Conservation (phyloP, 2,797 vertebrate species). For the Sebastolobus altivelis region DNA sequence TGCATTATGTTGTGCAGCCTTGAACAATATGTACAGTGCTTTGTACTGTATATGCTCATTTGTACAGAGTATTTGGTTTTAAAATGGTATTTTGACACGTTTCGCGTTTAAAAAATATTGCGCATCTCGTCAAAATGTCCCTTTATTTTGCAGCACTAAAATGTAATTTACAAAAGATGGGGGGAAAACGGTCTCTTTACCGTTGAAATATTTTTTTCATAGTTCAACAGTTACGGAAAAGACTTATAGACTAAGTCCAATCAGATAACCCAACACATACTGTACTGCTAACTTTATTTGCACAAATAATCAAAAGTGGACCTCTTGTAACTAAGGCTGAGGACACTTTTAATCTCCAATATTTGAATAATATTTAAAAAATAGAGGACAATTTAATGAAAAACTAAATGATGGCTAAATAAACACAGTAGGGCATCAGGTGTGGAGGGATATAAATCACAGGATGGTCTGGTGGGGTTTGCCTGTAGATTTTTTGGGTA, state of each 20-base stretch:
- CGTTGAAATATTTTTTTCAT: background rate
- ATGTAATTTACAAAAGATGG: background rate
- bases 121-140: no score
- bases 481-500: constrained; percentile 36
- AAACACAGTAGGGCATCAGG: background rate
- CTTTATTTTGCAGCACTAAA: background rate
- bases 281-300: background rate
- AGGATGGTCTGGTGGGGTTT: constrained; percentile 18
- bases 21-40: no score
- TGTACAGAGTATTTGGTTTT: no score
- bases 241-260: background rate
- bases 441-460: constrained; percentile 6
- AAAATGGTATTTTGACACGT: no score
- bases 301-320: background rate
- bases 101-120: no score
- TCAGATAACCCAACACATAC: background rate
- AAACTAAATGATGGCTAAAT: background rate
- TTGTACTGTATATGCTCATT: no score
- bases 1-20: no score
- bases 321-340: background rate
- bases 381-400: background rate
- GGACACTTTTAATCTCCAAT: background rate
- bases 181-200: background rate
- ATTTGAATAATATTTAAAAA: background rate
- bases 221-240: background rate